Conservation (phyloP, 2,113 vertebrate species). For the Sphaerodactylus townsendi region DNA sequence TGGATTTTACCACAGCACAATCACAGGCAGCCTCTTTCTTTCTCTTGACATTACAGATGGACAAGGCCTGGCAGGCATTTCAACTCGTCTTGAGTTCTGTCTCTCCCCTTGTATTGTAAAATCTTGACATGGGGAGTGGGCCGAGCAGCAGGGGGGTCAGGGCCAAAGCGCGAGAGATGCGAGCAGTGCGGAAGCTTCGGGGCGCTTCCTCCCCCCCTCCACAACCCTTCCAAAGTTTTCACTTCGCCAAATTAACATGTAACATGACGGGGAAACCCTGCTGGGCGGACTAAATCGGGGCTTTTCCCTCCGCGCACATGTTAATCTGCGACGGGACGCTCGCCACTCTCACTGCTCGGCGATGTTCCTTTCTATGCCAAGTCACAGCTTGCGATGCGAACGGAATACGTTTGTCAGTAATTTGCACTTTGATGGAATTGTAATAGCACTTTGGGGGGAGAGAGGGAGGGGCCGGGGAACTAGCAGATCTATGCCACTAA, state of each 20-base stretch:
- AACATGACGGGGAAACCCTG: conserved; percentile 55
- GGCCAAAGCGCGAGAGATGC: conserved; percentile 14
- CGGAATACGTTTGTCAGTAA: conserved; percentile 28
- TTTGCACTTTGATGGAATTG: conserved; percentile 47
- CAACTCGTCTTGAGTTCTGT: conserved; percentile 75
- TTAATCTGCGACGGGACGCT: conserved; percentile 45
- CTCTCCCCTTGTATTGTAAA: conserved; percentile 61
- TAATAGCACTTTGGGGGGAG: neutral
- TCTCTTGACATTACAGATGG: conserved; percentile 72
- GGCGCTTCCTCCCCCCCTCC: conserved; percentile 57
- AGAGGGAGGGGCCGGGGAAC: neutral
- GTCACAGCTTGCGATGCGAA: conserved; percentile 39
- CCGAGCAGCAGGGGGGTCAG: conserved; percentile 20
- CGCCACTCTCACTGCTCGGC: conserved; percentile 42
- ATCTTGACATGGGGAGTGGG: conserved; percentile 48
- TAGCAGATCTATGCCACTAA: conserved; percentile 3
- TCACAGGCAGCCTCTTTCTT: conserved; percentile 66
- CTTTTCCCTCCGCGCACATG: conserved; percentile 52
- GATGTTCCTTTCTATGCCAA: conserved; percentile 36
- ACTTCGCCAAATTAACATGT: conserved; percentile 52
- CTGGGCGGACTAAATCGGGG: conserved; percentile 56
- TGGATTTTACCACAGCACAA: conserved; percentile 72
- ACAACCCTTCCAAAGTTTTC: conserved; percentile 57
- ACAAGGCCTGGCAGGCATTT: conserved; percentile 64
- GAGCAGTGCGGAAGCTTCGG: conserved; percentile 57